Percentiles rank a stretch among this genome's conserved stretches.
Evolutionary conservation across 2,888 invertebrate genomes (phyloP).

Genomic region (Colostygia pectinataria): DNA sequence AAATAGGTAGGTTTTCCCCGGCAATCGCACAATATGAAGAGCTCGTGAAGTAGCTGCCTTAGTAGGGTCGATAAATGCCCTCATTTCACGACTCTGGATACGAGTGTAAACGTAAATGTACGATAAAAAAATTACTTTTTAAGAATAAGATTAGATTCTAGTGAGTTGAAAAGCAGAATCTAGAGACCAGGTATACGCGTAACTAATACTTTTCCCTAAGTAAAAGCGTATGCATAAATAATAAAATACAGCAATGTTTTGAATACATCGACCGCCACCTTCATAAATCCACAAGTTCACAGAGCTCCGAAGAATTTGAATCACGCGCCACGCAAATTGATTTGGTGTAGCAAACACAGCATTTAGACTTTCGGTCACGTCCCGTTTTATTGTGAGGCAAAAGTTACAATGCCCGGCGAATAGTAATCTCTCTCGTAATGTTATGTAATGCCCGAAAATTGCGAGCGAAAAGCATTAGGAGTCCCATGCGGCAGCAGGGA

Average conservation of each 20-base stretch:
- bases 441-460: slow-evolving; percentile 65
- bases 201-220: too few species aligned
- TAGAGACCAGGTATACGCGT: too few species aligned
- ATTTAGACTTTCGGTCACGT: slow-evolving; percentile 73
- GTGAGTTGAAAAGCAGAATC: too few species aligned
- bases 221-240: slow-evolving; percentile 5
- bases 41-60: too few species aligned
- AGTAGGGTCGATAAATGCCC: too few species aligned
- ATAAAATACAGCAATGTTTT: slow-evolving; percentile 18
- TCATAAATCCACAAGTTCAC: slow-evolving; percentile 35
- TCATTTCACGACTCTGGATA: too few species aligned
- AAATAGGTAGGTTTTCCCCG: too few species aligned
- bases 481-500: slow-evolving; percentile 26
- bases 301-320: slow-evolving; percentile 52
- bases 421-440: slow-evolving; percentile 59
- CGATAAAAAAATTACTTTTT: too few species aligned
- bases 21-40: too few species aligned
- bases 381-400: slow-evolving; percentile 70
- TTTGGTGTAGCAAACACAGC: slow-evolving; percentile 63
- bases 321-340: slow-evolving; percentile 68
- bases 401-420: slow-evolving; percentile 64
- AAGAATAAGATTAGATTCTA: too few species aligned
- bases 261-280: slow-evolving; percentile 31
- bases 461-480: slow-evolving; percentile 35
- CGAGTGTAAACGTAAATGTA: too few species aligned